A percentile compares a stretch with the other conserved stretches of the same genome.
phyloP scores from a whole-genome alignment of 2,888 invertebrate species.

The Caenorhabditis becei region DNA sequence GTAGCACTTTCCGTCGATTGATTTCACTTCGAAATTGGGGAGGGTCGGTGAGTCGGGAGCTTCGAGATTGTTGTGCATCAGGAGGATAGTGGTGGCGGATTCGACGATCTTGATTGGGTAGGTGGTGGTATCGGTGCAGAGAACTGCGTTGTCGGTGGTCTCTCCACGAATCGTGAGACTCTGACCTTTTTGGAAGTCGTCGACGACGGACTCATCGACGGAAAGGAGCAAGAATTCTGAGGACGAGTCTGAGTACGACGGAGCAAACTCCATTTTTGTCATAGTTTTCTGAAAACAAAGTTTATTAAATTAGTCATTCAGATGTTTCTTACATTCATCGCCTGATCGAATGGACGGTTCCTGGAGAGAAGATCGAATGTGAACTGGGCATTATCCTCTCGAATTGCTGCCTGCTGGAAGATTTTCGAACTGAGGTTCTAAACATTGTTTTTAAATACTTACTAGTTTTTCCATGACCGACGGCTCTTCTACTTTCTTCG shows the following conservation, averaged over 20 bases:
- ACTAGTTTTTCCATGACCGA: constrained; percentile 49
- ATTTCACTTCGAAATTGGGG: constrained; percentile 34
- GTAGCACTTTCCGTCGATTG: constrained; percentile 51
- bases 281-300: constrained; percentile 44
- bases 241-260: constrained; percentile 7
- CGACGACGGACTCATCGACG: constrained; percentile 47
- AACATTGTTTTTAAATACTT: background rate
- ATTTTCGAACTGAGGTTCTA: background rate
- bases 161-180: constrained; percentile 54
- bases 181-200: constrained; percentile 32
- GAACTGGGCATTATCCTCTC: constrained; percentile 30
- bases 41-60: constrained; percentile 16
- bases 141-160: constrained; percentile 41
- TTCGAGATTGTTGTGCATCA: constrained; percentile 33
- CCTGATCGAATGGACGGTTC: constrained; percentile 56
- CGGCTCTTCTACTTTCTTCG: constrained; percentile 22
- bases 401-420: constrained; percentile 46
- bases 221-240: constrained; percentile 55
- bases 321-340: constrained; percentile 43
- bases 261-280: constrained; percentile 53
- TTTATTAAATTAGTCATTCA: background rate
- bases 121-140: constrained; percentile 45
- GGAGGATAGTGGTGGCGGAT: constrained; percentile 47
- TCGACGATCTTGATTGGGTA: constrained; percentile 60
- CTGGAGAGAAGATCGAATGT: constrained; percentile 40